Conservation (phyloP, 1,140 invertebrate genomes). For the Coelopa frigida region DNA sequence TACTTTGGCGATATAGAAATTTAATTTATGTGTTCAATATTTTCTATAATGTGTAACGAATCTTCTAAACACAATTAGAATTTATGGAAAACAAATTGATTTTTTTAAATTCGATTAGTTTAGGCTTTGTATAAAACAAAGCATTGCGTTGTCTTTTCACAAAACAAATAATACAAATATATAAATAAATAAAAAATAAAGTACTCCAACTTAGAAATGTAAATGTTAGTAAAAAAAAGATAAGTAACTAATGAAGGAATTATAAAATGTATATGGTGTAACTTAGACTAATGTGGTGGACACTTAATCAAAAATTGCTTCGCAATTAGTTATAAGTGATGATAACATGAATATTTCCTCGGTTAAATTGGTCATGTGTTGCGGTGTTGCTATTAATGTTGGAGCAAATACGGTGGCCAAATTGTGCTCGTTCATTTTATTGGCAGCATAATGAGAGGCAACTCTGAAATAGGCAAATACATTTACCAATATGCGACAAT, state of each 20-base stretch:
- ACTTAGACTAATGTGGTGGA: too few relatives aligned
- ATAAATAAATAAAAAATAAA: background rate
- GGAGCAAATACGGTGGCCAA: constrained; percentile 86
- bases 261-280: background rate
- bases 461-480: too few relatives aligned
- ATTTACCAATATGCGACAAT: too few relatives aligned
- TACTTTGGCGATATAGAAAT: constrained; percentile 7
- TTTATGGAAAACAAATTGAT: too few relatives aligned
- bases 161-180: background rate
- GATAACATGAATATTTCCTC: constrained; percentile 52
- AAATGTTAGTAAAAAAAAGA: too few relatives aligned
- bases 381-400: constrained; percentile 72
- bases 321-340: constrained; percentile 49
- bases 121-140: too few relatives aligned
- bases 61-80: too few relatives aligned
- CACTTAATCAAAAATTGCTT: constrained; percentile 31
- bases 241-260: too few relatives aligned
- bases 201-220: background rate
- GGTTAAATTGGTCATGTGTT: constrained; percentile 51
- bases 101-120: too few relatives aligned
- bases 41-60: too few relatives aligned
- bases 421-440: constrained; percentile 88
- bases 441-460: constrained; percentile 49
- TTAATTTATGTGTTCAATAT: too few relatives aligned
- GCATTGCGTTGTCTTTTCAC: too few relatives aligned